A percentile compares a stretch with the other conserved stretches of the same genome.
phyloP scores from a whole-genome alignment of 1,140 invertebrate species.

The Pseudomyrmex flavicornis region DNA sequence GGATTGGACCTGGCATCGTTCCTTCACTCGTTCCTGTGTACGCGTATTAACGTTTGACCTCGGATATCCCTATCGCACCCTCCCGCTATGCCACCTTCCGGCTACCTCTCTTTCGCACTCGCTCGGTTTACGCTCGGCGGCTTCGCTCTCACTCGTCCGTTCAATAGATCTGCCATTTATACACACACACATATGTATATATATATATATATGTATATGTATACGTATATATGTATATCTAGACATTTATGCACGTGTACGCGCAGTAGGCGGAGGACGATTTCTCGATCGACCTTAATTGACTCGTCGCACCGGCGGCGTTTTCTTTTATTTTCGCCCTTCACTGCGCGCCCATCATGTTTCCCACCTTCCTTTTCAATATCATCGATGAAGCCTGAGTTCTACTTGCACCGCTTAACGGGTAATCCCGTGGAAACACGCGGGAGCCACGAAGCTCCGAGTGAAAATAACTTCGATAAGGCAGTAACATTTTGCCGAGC shows the following conservation, averaged over 20 bases:
- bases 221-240: neutral
- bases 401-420: conserved; percentile 46
- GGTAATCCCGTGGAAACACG: conserved; percentile 60
- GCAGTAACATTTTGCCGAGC: conserved; percentile 21
- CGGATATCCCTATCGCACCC: conserved; percentile 28
- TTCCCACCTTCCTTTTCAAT: conserved; percentile 64
- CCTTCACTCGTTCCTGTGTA: conserved; percentile 62
- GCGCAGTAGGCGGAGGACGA: conserved; percentile 48
- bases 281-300: conserved; percentile 75
- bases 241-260: conserved; percentile 39
- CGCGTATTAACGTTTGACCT: conserved; percentile 69
- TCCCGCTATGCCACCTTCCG: conserved; percentile 9
- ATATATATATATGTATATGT: neutral
- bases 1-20: conserved; percentile 71
- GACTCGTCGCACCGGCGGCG: conserved; percentile 64
- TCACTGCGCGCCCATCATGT: conserved; percentile 24
- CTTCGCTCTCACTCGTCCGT: conserved; percentile 16
- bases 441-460: conserved; percentile 15
- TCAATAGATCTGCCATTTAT: conserved; percentile 43
- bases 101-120: conserved; percentile 35
- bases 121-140: conserved; percentile 26
- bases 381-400: conserved; percentile 60
- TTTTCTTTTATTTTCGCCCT: conserved; percentile 64
- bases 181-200: neutral
- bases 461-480: conserved; percentile 53